Evolutionary conservation across 1,140 invertebrate species (phyloP).

Genomic region (Brachionus rotundiformis): DNA sequence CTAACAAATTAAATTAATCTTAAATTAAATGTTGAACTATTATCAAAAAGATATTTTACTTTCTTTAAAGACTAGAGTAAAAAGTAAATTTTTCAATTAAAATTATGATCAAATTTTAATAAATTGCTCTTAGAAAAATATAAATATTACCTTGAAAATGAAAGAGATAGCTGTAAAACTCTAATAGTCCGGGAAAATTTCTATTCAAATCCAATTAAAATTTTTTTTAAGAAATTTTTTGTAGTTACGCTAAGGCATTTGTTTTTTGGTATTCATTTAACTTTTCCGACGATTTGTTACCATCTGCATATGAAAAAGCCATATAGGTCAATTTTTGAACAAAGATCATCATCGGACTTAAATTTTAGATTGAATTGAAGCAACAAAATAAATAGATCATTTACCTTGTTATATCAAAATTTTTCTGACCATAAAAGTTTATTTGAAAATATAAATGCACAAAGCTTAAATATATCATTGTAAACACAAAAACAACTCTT

Average conservation of each 20-base stretch:
- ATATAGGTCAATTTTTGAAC: constrained; percentile 90
- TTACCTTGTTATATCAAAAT: constrained; percentile 84
- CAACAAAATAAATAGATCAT: background rate
- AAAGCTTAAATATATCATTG: constrained; percentile 20
- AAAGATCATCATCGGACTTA: constrained; percentile 88
- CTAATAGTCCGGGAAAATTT: background rate
- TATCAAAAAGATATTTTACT: too few relatives aligned
- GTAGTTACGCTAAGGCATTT: constrained; percentile 25
- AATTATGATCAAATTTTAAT: too few relatives aligned
- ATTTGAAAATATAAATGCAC: constrained; percentile 60
- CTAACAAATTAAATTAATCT: too few relatives aligned
- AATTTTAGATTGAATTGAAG: background rate
- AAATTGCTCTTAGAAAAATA: background rate
- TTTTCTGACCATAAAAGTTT: constrained; percentile 82
- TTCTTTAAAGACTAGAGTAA: background rate
- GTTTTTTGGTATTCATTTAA: constrained; percentile 16
- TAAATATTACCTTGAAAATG: constrained; percentile 52
- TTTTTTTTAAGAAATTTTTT: background rate
- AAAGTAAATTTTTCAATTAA: background rate
- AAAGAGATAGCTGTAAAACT: constrained; percentile 53
- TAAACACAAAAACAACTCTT: constrained; percentile 24
- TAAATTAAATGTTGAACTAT: too few relatives aligned
- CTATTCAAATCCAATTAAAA: background rate
- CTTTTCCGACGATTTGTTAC: constrained; percentile 58
- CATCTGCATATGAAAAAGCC: constrained; percentile 88